A percentile compares a stretch with the other conserved stretches of the same genome.
phyloP scores from a whole-genome alignment of 1,140 invertebrate species.

The Drosophila eugracilis region DNA sequence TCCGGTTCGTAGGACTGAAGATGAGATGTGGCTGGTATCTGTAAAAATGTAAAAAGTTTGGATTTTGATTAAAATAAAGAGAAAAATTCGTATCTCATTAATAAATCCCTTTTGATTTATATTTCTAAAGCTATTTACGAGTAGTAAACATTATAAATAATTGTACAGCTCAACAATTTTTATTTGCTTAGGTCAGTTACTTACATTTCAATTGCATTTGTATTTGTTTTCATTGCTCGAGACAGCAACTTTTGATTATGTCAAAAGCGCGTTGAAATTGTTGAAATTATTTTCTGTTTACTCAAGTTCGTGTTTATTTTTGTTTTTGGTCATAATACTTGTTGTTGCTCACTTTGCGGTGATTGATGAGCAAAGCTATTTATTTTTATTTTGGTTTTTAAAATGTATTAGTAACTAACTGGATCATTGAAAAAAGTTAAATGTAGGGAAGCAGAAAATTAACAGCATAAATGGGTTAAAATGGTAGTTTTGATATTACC shows the following conservation, averaged over 20 bases:
- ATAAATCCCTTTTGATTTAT: not conserved
- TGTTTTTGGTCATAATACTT: constrained; percentile 5
- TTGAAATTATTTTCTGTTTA: constrained; percentile 12
- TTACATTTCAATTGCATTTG: constrained; percentile 12
- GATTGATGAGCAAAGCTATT: no score
- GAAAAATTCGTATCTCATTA: no score
- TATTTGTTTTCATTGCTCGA: not conserved
- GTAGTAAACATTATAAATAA: not conserved
- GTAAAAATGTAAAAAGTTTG: not conserved
- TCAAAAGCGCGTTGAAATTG: constrained; percentile 16
- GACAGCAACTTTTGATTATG: constrained; percentile 5
- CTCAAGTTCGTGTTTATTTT: not conserved
- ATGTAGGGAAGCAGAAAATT: no score
- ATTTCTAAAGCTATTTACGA: not conserved
- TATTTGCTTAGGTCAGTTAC: constrained; percentile 25
- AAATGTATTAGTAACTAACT: not conserved
- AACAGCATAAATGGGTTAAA: no score
- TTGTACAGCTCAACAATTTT: not conserved
- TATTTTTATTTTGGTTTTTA: not conserved
- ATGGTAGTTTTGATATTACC: no score
- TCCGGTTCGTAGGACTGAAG: constrained; percentile 20
- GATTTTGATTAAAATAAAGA: not conserved
- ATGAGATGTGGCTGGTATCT: constrained; percentile 17
- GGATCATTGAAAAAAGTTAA: no score
- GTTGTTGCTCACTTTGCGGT: not conserved